These are phyloP conservation scores for Acrocephalus arundinaceus DNA, from an alignment of 2,113 vertebrate species.

Conservation along the genomic window DNA sequence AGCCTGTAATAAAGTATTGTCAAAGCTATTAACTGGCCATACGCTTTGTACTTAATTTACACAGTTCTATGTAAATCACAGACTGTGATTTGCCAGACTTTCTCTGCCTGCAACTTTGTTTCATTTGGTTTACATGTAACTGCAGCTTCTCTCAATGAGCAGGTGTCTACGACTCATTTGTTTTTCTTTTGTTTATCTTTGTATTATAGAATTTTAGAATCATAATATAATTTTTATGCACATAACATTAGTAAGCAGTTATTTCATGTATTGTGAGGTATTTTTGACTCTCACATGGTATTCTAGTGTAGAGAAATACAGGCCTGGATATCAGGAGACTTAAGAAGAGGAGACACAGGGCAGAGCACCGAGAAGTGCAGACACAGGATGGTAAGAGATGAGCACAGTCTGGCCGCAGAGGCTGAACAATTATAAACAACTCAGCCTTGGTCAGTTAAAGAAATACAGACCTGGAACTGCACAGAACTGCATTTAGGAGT, in stretches of 20 bases:
- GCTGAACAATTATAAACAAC: neutral
- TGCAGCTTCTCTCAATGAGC: neutral
- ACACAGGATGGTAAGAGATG: neutral
- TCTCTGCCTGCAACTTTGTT: neutral
- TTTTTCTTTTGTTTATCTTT: neutral
- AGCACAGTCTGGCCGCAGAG: neutral
- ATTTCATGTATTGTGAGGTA: neutral
- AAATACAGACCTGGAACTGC: neutral
- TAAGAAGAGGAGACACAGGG: neutral
- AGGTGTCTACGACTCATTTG: neutral
- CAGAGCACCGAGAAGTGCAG: neutral
- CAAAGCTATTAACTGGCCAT: neutral
- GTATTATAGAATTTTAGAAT: neutral
- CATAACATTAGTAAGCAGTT: neutral
- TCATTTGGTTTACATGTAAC: neutral
- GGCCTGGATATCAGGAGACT: neutral
- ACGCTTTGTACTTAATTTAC: neutral
- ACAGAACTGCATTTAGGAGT: neutral
- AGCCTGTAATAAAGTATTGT: neutral
- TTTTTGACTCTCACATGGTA: neutral
- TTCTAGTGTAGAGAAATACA: neutral
- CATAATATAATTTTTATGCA: neutral
- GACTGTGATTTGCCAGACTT: neutral
- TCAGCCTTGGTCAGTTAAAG: neutral
- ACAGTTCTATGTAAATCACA: neutral